phyloP scores from a whole-genome alignment of 1,140 invertebrate species.

The Diabrotica virgifera region DNA sequence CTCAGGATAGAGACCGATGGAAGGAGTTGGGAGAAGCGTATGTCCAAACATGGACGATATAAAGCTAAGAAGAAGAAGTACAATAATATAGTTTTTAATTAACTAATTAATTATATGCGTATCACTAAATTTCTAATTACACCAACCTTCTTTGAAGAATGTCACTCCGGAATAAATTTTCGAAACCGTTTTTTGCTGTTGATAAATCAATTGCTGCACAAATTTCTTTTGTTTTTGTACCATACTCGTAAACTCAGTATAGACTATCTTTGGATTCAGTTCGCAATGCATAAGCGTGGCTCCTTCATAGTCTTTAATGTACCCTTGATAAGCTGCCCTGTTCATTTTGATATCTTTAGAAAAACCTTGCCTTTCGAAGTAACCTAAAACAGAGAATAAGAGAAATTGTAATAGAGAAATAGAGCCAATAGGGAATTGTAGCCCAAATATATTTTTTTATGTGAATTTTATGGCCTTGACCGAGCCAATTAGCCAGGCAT shows the following conservation, averaged over 20 bases:
- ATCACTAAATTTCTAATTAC: too few relatives aligned
- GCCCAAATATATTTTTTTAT: too few relatives aligned
- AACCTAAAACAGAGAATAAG: conserved; percentile 65
- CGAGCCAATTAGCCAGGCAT: too few relatives aligned
- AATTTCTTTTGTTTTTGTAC: conserved; percentile 93
- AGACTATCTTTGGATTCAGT: conserved; percentile 87
- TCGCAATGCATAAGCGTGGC: conserved; percentile 99
- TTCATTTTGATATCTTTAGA: conserved; percentile 92
- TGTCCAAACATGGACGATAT: too few relatives aligned
- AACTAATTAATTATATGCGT: too few relatives aligned
- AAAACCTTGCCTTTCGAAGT: conserved; percentile 99
- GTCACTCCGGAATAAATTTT: conserved; percentile 86
- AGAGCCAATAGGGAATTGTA: too few relatives aligned
- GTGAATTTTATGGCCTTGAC: too few relatives aligned
- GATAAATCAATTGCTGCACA: conserved; percentile 84
- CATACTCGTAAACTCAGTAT: conserved; percentile 89
- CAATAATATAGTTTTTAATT: too few relatives aligned
- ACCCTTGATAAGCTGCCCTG: conserved; percentile 71
- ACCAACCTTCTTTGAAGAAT: conserved; percentile 82
- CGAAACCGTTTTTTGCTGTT: conserved; percentile 76
- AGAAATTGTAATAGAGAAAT: too few relatives aligned
- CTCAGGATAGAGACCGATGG: too few relatives aligned
- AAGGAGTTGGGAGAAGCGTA: too few relatives aligned
- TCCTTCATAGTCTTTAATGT: conserved; percentile 98
- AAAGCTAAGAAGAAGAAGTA: too few relatives aligned